Base-by-base conservation (phyloP, 2,113 vertebrate genomes). In the Tragelaphus scriptus region DNA sequence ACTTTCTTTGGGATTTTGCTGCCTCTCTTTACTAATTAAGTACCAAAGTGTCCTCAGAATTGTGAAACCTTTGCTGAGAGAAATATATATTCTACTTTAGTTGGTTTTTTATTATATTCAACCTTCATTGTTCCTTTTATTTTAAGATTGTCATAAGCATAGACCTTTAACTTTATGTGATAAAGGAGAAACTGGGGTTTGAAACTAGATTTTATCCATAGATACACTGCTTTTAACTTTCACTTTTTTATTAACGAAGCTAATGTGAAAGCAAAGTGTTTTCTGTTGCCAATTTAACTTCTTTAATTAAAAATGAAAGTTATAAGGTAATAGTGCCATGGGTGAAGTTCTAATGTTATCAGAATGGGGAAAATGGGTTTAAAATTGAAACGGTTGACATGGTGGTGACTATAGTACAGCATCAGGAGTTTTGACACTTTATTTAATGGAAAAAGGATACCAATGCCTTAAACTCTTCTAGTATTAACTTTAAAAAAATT, bases 301-400 rank as follows among this genome's bases (percentile, higher is more conserved):
- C 97, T 99, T 99, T 99, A 99, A 99, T 99, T 99, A 99, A 99
- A 99, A 99, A 98, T 98, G 98, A 98, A 98, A 98, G 98, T 98
- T 98, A 98, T 98, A 98, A 98, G 96, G 98, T 97, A 97, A 80
- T 88, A 98, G 97, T 98, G 99, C 99, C 98, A 98, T 98, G 98
- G 98, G 98, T 99, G 96, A 98, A 98, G 97, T 98, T 99, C 98
- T 98, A 96, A 98, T 98, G 97, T 98, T 97, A 98, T 98, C 98
- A 98, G 90, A 90, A 98, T 91, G 98, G 97, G 97, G 90, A 84
- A 98, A 98, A 98, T 97, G 97, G 97, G 96, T 97, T 99, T 98
- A 61, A 98, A 98, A 99, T 99, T 97, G 98, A 98, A 99, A 98
- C n/a, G 96, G 90, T 98, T 98, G 98, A 98, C 96, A 85, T 49